Conservation (phyloP, 2,113 vertebrate genomes). For the Campylomormyrus numenius region DNA sequence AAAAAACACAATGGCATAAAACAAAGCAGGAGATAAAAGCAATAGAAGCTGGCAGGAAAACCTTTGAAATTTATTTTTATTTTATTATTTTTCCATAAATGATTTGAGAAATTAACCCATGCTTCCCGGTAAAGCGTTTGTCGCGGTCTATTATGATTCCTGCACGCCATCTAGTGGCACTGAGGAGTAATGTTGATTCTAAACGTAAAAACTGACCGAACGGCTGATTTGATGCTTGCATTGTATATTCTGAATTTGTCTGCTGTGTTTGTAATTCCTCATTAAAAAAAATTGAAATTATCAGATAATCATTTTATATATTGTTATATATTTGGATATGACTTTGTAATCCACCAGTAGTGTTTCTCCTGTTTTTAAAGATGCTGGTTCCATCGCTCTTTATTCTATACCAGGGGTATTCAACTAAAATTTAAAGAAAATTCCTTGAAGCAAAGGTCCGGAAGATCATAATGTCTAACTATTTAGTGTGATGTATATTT, state of each 20-base stretch:
- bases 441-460: too few relatives aligned
- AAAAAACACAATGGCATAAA: neutral
- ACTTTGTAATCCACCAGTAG: neutral
- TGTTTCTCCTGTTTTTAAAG: neutral
- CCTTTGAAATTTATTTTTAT: neutral
- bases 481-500: too few relatives aligned
- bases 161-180: slow-evolving; percentile 29
- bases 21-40: neutral
- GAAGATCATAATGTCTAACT: too few relatives aligned
- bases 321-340: neutral
- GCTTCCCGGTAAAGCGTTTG: neutral
- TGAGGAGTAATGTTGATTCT: neutral
- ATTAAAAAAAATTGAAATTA: neutral
- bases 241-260: neutral
- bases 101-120: neutral
- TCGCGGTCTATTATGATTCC: neutral
- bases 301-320: neutral
- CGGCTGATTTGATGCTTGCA: neutral
- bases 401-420: neutral
- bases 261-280: neutral
- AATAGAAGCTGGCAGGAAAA: neutral
- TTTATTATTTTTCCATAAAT: neutral
- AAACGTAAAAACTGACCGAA: neutral
- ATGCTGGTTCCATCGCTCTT: neutral
- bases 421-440: too few relatives aligned